These are phyloP conservation scores for Diloba caeruleocephala DNA, from an alignment of 2,888 invertebrate species.

Conservation along the genomic window DNA sequence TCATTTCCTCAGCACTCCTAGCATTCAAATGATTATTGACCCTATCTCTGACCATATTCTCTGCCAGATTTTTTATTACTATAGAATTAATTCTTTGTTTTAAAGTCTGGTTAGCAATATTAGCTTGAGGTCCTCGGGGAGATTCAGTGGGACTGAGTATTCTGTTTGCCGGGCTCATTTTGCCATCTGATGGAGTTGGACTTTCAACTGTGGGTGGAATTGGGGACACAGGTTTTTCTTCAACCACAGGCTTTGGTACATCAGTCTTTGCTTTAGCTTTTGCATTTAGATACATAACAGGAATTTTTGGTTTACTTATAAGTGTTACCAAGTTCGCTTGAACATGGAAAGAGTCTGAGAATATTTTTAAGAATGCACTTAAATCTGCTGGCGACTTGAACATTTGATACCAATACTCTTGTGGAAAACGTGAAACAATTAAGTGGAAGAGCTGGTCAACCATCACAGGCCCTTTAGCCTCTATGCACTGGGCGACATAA, in stretches of 20 bases:
- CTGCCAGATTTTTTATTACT: constrained; percentile 96
- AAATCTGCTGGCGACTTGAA: constrained; percentile 97
- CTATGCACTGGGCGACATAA: constrained; percentile 95
- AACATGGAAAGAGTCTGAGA: constrained; percentile 98
- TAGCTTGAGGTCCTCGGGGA: constrained; percentile 83
- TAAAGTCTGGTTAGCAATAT: constrained; percentile 92
- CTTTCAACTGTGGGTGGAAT: constrained; percentile 77
- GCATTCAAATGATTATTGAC: constrained; percentile 85
- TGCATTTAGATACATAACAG: constrained; percentile 88
- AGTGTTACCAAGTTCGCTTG: constrained; percentile 97
- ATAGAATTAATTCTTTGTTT: constrained; percentile 96
- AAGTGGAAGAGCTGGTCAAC: constrained; percentile 96
- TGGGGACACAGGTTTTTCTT: constrained; percentile 77
- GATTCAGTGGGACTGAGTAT: constrained; percentile 87
- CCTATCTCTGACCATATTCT: constrained; percentile 91
- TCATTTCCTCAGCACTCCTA: constrained; percentile 79
- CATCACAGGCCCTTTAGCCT: constrained; percentile 94
- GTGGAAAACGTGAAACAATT: constrained; percentile 93
- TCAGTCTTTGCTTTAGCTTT: constrained; percentile 86
- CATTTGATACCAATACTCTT: constrained; percentile 94
- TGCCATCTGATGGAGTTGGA: constrained; percentile 85
- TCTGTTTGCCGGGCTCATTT: constrained; percentile 81
- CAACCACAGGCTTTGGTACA: constrained; percentile 83
- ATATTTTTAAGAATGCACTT: constrained; percentile 96
- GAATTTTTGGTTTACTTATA: constrained; percentile 93